Evolutionary conservation across 2,888 invertebrate species (phyloP), one percentile per base, ranked within the genome.

Genomic region (Salticus scenicus): DNA sequence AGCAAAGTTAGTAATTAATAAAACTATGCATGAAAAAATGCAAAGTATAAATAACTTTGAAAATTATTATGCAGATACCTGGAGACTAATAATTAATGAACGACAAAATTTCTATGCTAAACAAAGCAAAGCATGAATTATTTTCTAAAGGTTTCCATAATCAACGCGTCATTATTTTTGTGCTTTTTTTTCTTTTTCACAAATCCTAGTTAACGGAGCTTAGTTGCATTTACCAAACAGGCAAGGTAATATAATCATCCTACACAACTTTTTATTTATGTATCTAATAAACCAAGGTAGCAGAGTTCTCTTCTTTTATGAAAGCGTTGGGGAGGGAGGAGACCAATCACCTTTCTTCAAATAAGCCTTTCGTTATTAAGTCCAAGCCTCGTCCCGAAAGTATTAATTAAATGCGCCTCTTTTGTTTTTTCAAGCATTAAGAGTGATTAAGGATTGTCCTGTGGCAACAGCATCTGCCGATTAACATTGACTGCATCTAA

Each of bases 401-500:
- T 77, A 84, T 84, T 84, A 84, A 84, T 84, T 84, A 84, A 84
- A 77, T 84, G 64, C 83, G 67, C 41, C 57, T 73, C 57, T 37
- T 14, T 51, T 51, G 67, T 72, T 84, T 84, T 84, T 84, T 84
- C 33, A 47, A 30, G 83, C 72, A 84, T 84, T 84, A 84, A 77
- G 72, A 84, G 83, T 84, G 83, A 84, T 84, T 84, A 84, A 84
- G 83, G 77, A 84, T 84, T 73, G 67, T 51, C 83, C 73, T 67
- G 51, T 81, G 75, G 82, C 75, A 71, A 72, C 42, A 57, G 76
- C 12, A 67, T 8, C 72, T 31, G 57, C n/a, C 83, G 83, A 84
- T 84, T 84, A 84, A 84, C 83, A 84, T 77, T 30, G 51, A 47
- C 67, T 28, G 75, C 73, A 78, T 84, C 83, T 77, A 84, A 84